These are phyloP conservation scores for Camponotus pennsylvanicus DNA, from an alignment of 1,140 invertebrate genomes.

Conservation along the genomic window DNA sequence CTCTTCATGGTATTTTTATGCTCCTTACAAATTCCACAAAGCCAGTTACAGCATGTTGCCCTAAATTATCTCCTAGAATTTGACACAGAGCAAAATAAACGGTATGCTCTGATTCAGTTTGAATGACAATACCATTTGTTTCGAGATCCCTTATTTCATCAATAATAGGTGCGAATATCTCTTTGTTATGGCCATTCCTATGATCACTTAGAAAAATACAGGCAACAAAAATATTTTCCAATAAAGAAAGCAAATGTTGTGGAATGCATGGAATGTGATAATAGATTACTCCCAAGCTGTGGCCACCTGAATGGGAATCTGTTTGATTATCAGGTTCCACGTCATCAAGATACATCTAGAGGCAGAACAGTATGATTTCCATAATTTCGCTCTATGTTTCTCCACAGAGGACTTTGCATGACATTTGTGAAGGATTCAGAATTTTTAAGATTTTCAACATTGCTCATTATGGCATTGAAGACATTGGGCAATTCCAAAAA, in stretches of 20 bases:
- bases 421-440: slow-evolving; percentile 6
- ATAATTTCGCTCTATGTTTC: background rate
- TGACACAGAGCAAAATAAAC: background rate
- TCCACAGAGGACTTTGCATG: background rate
- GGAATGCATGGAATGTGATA: slow-evolving; percentile 24
- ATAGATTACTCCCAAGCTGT: slow-evolving; percentile 19
- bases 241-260: background rate
- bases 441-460: slow-evolving; percentile 20
- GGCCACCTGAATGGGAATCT: slow-evolving; percentile 15
- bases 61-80: slow-evolving; percentile 19
- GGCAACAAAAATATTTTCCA: slow-evolving; percentile 5
- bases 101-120: background rate
- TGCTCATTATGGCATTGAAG: background rate
- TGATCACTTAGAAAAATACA: slow-evolving; percentile 1
- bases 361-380: background rate
- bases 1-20: background rate
- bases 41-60: background rate
- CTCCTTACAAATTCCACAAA: slow-evolving; percentile 18
- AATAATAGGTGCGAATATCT: background rate
- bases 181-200: no score
- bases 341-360: slow-evolving; percentile 8
- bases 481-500: background rate
- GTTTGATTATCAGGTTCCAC: slow-evolving; percentile 19
- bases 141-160: background rate
- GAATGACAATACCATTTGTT: slow-evolving; percentile 5